Evolutionary conservation across 2,113 vertebrate genomes (phyloP).

Genomic region (Dryoscopus gambensis): DNA sequence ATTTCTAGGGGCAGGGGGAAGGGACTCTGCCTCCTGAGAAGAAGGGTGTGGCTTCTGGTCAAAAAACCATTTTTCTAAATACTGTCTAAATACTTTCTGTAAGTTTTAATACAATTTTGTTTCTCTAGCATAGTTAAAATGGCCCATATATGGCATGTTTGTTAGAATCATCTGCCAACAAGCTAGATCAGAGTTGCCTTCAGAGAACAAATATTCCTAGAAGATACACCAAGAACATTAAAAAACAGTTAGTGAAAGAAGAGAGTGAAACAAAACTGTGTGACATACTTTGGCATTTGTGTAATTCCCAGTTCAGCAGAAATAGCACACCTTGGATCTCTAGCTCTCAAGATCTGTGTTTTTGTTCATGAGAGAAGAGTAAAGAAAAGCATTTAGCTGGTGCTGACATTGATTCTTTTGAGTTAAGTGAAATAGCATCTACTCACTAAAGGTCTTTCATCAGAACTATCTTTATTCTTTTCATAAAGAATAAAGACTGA

Average conservation of each 20-base stretch:
- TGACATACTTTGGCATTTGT: not conserved
- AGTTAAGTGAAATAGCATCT: not conserved
- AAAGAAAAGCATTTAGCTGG: not conserved
- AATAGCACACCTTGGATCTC: not conserved
- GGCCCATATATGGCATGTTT: not conserved
- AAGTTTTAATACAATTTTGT: not conserved
- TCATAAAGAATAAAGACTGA: not conserved
- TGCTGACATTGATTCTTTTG: not conserved
- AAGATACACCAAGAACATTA: not conserved
- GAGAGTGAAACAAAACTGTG: not conserved
- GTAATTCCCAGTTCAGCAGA: not conserved
- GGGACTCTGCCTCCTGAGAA: not conserved
- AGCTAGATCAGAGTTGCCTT: not conserved
- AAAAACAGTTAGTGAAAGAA: not conserved
- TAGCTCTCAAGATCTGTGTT: not conserved
- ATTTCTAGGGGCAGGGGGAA: not conserved
- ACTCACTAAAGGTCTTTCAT: not conserved
- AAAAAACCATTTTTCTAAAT: not conserved
- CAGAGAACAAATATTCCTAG: not conserved
- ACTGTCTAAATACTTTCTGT: not conserved
- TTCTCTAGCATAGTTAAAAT: not conserved
- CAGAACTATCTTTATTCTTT: not conserved
- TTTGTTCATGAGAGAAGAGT: not conserved
- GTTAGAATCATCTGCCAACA: not conserved
- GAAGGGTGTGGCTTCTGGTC: not conserved